Base-by-base conservation (phyloP, 2,797 vertebrate genomes). In the Paratrypauchen microcephalus region DNA sequence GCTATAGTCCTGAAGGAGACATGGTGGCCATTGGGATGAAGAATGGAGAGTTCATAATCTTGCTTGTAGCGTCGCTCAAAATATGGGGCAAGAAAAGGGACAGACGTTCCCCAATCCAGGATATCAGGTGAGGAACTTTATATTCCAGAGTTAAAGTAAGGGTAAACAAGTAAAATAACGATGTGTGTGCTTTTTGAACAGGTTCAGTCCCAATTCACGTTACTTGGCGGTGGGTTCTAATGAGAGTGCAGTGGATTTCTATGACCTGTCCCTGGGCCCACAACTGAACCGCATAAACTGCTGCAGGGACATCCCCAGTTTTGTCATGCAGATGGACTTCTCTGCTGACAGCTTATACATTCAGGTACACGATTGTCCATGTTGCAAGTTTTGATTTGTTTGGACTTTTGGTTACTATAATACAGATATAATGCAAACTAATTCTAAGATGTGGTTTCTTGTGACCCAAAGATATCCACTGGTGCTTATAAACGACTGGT, bases 291-390 rank as follows among this genome's bases (percentile, higher is more conserved):
- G 97, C 66, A 95, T 97, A 87, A 96, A 96, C 94, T 96, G 96
- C 88, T 98, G 97, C 92, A 95, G 95, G 88, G 97, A 98, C 83
- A 95, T 98, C 71, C 95, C 96, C 72, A 97, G 96, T 90, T 99
- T 98, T 30, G 96, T 98, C 72, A 94, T 98, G 86, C 97, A 98
- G 83, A 97, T 99, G 94, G 97, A 99, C 89, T 98, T 98, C 76
- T 97, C 97, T 67, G 97, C 97, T 0, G 96, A 99, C 66, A 95
- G 93, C 83, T 65, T 74, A 71, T 91, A 89, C 62, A 74, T 95
- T 73, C 94, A 95, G 93, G 93, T 94, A 80, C 1, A 15, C 0
- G 50, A 56, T 1, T 26, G 39, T 63, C 23, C 15, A 41, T 21
- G 13, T 15, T 45, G 19, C 8, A 21, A 60, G 30, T 30, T 32